phyloP scores from a whole-genome alignment of 2,888 invertebrate genomes.

The Tetanocera ferruginea region DNA sequence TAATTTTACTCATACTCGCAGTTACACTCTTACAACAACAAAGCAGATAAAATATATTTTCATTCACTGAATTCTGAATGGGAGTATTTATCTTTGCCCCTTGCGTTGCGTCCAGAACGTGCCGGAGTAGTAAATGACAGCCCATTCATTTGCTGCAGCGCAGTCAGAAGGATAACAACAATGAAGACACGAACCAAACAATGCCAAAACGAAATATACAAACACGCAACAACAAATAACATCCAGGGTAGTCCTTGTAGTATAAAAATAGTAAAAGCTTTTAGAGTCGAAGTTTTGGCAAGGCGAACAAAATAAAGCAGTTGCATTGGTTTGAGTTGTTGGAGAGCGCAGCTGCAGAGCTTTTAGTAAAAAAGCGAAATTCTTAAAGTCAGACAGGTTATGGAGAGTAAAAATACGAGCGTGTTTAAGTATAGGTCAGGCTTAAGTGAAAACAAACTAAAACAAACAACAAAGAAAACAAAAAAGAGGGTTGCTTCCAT shows the following conservation, averaged over 20 bases:
- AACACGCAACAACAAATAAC: slow-evolving; percentile 10
- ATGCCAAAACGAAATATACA: neutral
- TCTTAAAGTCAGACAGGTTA: neutral
- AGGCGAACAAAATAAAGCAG: neutral
- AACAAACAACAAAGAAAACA: neutral
- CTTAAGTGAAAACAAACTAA: neutral
- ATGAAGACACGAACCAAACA: no score
- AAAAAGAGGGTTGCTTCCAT: neutral
- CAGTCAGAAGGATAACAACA: neutral
- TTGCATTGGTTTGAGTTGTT: no score
- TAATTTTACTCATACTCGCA: neutral
- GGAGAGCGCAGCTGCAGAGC: neutral
- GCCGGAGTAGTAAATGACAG: neutral
- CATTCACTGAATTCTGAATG: slow-evolving; percentile 27
- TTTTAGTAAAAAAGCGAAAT: neutral
- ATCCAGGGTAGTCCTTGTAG: slow-evolving; percentile 24
- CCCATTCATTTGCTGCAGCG: slow-evolving; percentile 1
- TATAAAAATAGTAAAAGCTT: slow-evolving; percentile 28
- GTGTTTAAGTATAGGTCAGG: neutral
- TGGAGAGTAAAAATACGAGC: neutral
- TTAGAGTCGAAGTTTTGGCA: neutral
- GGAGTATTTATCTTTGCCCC: neutral
- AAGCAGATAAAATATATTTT: slow-evolving; percentile 3
- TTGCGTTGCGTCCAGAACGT: neutral
- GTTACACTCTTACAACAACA: neutral